phyloP scores from a whole-genome alignment of 1,140 invertebrate genomes.

The Melipona quadrifasciata region DNA sequence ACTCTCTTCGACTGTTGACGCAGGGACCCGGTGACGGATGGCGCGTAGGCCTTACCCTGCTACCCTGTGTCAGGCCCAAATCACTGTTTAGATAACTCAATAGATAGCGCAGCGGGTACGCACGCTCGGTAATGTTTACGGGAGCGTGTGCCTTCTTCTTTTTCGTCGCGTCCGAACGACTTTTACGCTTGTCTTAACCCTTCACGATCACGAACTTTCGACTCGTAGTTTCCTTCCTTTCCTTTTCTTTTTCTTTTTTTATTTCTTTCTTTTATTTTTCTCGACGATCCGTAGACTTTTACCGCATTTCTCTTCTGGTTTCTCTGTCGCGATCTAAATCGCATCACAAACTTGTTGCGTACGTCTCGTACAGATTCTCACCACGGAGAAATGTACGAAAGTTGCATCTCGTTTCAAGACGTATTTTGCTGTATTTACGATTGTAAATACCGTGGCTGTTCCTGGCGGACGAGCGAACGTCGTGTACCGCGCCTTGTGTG shows the following conservation, averaged over 20 bases:
- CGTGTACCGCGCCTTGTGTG: slow-evolving; percentile 54
- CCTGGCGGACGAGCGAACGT: neutral
- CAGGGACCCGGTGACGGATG: slow-evolving; percentile 61
- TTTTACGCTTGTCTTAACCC: neutral
- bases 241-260: neutral
- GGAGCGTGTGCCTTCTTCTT: slow-evolving; percentile 27
- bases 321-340: neutral
- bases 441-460: slow-evolving; percentile 26
- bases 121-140: slow-evolving; percentile 23
- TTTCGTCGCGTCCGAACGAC: neutral
- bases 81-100: slow-evolving; percentile 68
- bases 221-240: neutral
- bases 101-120: slow-evolving; percentile 55
- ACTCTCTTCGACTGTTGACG: slow-evolving; percentile 45
- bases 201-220: neutral
- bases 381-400: neutral
- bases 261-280: neutral
- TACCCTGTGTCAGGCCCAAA: slow-evolving; percentile 60
- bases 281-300: no score
- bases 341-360: neutral
- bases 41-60: slow-evolving; percentile 39
- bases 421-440: slow-evolving; percentile 25
- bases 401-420: neutral
- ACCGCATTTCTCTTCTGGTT: neutral
- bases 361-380: neutral